Evolutionary conservation across 1,140 invertebrate species (phyloP).

Genomic region (Drosophila bocki): DNA sequence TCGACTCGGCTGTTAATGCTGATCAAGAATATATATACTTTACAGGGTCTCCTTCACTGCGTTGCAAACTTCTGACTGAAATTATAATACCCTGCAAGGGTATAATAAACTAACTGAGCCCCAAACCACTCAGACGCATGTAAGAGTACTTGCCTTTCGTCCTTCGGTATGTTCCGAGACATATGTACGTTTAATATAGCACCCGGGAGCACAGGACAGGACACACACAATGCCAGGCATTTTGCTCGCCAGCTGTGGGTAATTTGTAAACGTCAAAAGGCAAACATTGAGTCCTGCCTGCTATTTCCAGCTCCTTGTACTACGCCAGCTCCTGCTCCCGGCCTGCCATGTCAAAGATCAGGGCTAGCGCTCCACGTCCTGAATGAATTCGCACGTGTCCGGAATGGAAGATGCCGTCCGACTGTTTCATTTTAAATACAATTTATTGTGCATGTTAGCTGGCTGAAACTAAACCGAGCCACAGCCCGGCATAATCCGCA

Average conservation of each 20-base stretch:
- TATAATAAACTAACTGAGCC: constrained; percentile 68
- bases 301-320: constrained; percentile 22
- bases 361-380: constrained; percentile 39
- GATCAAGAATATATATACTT: too few species aligned
- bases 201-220: constrained; percentile 48
- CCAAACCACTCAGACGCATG: constrained; percentile 56
- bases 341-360: constrained; percentile 67
- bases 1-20: too few species aligned
- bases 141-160: constrained; percentile 70
- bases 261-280: constrained; percentile 82
- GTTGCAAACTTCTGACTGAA: too few species aligned
- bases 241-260: constrained; percentile 77
- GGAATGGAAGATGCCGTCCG: constrained; percentile 58
- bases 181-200: constrained; percentile 81
- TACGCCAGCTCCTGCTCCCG: constrained; percentile 1
- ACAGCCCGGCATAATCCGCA: constrained; percentile 57
- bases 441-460: constrained; percentile 74
- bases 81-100: too few species aligned
- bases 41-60: too few species aligned
- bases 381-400: constrained; percentile 75
- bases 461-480: constrained; percentile 51
- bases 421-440: constrained; percentile 79
- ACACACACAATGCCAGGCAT: constrained; percentile 55
- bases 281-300: constrained; percentile 74
- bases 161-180: constrained; percentile 43